Conservation (phyloP, 2,113 vertebrate species). For the Mohoua ochrocephala region DNA sequence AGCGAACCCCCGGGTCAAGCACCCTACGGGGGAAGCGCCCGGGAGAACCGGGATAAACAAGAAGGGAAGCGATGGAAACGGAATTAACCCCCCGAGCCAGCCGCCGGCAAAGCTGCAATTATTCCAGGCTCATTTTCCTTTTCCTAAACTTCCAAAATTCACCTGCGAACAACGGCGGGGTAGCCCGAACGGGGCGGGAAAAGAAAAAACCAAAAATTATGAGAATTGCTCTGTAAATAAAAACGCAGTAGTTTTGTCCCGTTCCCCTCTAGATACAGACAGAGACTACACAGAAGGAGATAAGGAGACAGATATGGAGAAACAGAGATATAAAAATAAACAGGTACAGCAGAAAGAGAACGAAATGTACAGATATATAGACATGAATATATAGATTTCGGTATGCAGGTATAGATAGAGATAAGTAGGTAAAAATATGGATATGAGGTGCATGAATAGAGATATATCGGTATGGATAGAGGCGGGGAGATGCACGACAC, state of each 20-base stretch:
- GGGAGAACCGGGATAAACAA: not conserved
- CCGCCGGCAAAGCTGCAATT: not conserved
- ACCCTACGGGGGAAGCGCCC: not conserved
- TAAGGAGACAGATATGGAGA: not conserved
- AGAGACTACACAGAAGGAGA: not conserved
- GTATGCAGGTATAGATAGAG: not conserved
- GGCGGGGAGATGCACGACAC: not conserved
- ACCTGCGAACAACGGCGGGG: not conserved
- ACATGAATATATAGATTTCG: not conserved
- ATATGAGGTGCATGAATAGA: not conserved
- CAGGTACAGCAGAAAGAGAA: not conserved
- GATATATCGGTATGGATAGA: not conserved
- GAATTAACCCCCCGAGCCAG: not conserved
- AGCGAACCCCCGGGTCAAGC: fast-evolving
- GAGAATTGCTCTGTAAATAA: not conserved
- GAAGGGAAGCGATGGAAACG: not conserved
- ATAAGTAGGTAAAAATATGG: not conserved
- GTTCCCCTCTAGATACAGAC: not conserved
- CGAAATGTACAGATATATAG: not conserved
- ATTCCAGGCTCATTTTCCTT: not conserved
- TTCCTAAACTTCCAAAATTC: not conserved
- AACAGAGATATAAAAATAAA: not conserved
- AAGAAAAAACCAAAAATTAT: not conserved
- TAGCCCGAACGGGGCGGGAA: fast-evolving
- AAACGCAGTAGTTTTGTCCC: fast-evolving